Evolutionary conservation across 2,113 vertebrate genomes (phyloP).

Genomic region (Amazona vittata): DNA sequence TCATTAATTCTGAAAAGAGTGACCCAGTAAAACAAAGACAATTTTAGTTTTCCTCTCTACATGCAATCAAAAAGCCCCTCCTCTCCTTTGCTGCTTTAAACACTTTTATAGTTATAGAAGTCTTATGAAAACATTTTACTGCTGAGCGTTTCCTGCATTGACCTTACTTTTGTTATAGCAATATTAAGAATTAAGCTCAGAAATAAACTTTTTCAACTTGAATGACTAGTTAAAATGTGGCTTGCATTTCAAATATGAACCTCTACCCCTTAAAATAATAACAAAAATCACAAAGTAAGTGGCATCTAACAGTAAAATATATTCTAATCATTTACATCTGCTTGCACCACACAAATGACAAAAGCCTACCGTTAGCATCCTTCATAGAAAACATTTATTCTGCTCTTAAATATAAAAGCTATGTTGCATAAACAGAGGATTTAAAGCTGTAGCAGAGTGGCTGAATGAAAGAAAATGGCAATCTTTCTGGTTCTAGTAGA

Average conservation of each 20-base stretch:
- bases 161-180: constrained; percentile 32
- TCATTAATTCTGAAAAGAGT: constrained; percentile 58
- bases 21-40: constrained; percentile 44
- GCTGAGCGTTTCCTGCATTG: constrained; percentile 16
- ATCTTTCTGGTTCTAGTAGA: constrained; percentile 88
- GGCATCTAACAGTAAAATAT: constrained; percentile 65
- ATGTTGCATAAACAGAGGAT: constrained; percentile 77
- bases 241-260: constrained; percentile 57
- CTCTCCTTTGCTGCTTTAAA: constrained; percentile 25
- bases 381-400: constrained; percentile 73
- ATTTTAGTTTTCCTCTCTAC: constrained; percentile 29
- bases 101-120: constrained; percentile 10
- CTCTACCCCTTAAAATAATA: background rate
- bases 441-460: constrained; percentile 75
- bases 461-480: constrained; percentile 78
- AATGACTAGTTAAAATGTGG: constrained; percentile 36
- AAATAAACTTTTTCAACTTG: constrained; percentile 50
- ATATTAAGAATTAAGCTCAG: constrained; percentile 40
- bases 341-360: constrained; percentile 53
- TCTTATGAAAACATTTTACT: constrained; percentile 48
- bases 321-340: constrained; percentile 75
- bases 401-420: constrained; percentile 75
- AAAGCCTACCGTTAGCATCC: constrained; percentile 69
- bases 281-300: constrained; percentile 66
- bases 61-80: constrained; percentile 23